Evolutionary conservation across 2,797 vertebrate genomes (phyloP).

Genomic region (Hemibagrus guttatus): DNA sequence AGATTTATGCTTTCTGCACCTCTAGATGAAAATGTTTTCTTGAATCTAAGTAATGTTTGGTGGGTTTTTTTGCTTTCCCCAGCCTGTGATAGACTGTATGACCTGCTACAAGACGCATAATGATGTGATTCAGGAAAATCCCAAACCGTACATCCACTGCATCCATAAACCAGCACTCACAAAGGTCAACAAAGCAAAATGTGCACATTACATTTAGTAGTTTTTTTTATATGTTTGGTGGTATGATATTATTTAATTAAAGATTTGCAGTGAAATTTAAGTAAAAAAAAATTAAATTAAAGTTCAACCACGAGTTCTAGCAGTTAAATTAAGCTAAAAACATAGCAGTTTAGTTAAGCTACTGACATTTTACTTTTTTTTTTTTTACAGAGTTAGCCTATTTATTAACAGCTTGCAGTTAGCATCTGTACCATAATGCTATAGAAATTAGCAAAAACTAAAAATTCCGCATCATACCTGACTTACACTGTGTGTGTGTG

Average conservation of each 20-base stretch:
- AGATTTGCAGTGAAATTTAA: neutral
- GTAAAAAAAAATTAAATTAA: too few species aligned
- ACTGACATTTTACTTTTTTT: neutral
- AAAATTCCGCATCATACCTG: neutral
- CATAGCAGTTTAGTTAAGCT: neutral
- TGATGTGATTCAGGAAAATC: slow-evolving; percentile 64
- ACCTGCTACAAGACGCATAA: slow-evolving; percentile 71
- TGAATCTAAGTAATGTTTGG: neutral
- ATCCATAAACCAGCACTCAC: slow-evolving; percentile 41
- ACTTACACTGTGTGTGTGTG: slow-evolving; percentile 5
- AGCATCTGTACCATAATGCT: neutral
- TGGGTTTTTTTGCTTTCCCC: slow-evolving; percentile 1
- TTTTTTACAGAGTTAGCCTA: neutral
- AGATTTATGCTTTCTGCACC: neutral
- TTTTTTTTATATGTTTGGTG: neutral
- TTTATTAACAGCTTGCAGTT: neutral
- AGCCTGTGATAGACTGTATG: slow-evolving; percentile 70
- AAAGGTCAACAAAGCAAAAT: slow-evolving; percentile 20
- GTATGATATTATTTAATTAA: neutral
- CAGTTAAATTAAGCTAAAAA: neutral
- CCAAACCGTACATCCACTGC: slow-evolving; percentile 74
- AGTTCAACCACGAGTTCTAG: neutral
- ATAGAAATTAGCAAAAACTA: neutral
- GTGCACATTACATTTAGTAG: neutral
- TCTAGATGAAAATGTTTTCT: neutral